phyloP scores from a whole-genome alignment of 2,888 invertebrate species.

The Conops quadrifasciatus region DNA sequence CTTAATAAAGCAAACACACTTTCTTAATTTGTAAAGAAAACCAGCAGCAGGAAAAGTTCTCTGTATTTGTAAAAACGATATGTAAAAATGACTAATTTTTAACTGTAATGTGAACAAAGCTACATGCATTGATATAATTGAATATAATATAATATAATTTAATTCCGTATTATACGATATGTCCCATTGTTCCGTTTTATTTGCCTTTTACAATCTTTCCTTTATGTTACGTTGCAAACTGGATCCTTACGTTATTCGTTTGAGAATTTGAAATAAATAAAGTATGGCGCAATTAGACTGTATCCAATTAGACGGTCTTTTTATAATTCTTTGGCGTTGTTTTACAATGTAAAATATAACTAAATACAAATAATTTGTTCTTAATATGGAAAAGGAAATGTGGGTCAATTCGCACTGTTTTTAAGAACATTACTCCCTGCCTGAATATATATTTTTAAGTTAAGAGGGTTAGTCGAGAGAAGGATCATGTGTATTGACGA shows the following conservation, averaged over 20 bases:
- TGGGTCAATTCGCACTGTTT: too few relatives aligned
- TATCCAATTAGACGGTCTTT: not conserved
- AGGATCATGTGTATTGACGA: too few relatives aligned
- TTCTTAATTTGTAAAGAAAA: constrained; percentile 13
- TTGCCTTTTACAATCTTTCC: too few relatives aligned
- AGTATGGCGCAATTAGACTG: not conserved
- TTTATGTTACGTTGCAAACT: too few relatives aligned
- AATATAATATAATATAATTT: constrained; percentile 10
- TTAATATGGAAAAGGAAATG: too few relatives aligned
- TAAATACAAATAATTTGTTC: too few relatives aligned
- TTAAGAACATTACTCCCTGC: too few relatives aligned
- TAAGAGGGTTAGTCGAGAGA: too few relatives aligned
- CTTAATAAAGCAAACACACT: constrained; percentile 13
- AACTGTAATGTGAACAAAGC: constrained; percentile 22
- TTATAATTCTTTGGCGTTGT: not conserved
- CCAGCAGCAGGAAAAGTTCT: not conserved
- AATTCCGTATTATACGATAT: not conserved
- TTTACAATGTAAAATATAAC: too few relatives aligned
- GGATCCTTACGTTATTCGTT: not conserved
- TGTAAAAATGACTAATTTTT: constrained; percentile 15
- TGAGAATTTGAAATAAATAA: not conserved
- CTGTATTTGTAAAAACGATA: constrained; percentile 24
- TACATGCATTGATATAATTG: not conserved
- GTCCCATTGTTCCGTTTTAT: too few relatives aligned
- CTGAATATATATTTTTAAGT: too few relatives aligned